Percentiles rank a stretch among this genome's conserved stretches.
phyloP scores from a whole-genome alignment of 1,140 invertebrate species.

The Anastatus disparis region DNA sequence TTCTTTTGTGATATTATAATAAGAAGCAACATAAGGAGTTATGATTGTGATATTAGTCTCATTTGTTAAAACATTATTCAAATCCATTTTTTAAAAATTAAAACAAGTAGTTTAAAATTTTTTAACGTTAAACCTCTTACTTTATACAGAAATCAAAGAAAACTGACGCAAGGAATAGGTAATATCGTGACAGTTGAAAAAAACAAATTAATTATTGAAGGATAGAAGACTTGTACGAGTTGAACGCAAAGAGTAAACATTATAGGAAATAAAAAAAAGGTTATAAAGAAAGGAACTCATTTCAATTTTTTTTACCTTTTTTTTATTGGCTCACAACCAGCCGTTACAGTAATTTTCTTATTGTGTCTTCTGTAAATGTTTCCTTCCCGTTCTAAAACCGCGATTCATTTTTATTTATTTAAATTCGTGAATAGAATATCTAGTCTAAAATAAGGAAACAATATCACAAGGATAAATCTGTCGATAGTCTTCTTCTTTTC shows the following conservation, averaged over 20 bases:
- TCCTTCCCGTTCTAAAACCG: constrained; percentile 32
- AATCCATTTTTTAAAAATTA: too few relatives aligned
- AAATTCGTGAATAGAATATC: constrained; percentile 44
- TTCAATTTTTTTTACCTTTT: constrained; percentile 27
- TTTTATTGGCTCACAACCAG: constrained; percentile 60
- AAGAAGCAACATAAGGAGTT: constrained; percentile 40
- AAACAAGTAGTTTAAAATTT: background rate
- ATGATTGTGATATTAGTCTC: background rate
- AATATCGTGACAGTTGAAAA: constrained; percentile 34
- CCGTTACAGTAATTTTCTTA: constrained; percentile 57
- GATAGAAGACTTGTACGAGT: background rate
- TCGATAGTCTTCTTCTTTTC: constrained; percentile 31
- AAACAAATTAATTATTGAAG: constrained; percentile 57
- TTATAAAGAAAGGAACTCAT: background rate
- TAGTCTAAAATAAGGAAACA: constrained; percentile 47
- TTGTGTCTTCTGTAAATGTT: constrained; percentile 42
- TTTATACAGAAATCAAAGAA: background rate
- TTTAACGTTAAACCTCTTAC: background rate
- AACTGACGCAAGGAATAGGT: constrained; percentile 10
- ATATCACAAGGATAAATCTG: constrained; percentile 44
- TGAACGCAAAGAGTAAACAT: constrained; percentile 15
- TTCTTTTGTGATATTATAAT: constrained; percentile 74
- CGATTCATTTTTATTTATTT: constrained; percentile 35
- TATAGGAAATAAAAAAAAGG: constrained; percentile 2
- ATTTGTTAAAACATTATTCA: background rate